These are phyloP conservation scores for Spheniscus humboldti DNA, from an alignment of 2,797 vertebrate species.

Conservation along the genomic window DNA sequence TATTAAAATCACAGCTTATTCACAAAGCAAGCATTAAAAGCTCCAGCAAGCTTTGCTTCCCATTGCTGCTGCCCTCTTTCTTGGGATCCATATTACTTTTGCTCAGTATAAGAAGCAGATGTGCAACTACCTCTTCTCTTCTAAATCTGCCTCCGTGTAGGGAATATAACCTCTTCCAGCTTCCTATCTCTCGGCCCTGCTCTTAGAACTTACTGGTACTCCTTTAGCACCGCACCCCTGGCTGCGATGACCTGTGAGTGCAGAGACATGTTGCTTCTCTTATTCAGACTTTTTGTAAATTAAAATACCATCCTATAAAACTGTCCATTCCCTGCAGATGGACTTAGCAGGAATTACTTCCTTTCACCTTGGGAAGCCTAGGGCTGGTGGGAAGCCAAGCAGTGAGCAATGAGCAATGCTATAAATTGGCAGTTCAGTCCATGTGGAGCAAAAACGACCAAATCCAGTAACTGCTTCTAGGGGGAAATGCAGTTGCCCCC, in stretches of 20 bases:
- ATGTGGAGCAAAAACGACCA: not conserved
- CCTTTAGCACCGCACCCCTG: not conserved
- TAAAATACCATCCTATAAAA: not conserved
- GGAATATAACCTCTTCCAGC: not conserved
- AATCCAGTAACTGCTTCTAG: not conserved
- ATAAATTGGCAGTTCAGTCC: not conserved
- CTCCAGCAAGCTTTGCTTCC: not conserved
- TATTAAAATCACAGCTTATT: not conserved
- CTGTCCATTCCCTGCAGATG: not conserved
- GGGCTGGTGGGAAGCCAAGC: not conserved
- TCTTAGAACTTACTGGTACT: not conserved
- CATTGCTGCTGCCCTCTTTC: not conserved
- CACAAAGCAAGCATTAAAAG: not conserved
- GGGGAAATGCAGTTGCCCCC: not conserved
- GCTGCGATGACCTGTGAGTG: not conserved
- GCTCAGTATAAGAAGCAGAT: not conserved
- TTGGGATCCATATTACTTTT: not conserved
- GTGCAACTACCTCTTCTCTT: not conserved
- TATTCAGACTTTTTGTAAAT: not conserved
- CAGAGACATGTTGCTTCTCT: not conserved
- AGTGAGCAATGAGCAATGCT: not conserved
- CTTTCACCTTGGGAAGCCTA: not conserved
- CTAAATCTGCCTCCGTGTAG: not conserved
- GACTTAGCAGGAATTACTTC: not conserved
- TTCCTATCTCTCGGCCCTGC: not conserved